Conservation (phyloP, 2,113 vertebrate genomes). For the Hippolais icterina region DNA sequence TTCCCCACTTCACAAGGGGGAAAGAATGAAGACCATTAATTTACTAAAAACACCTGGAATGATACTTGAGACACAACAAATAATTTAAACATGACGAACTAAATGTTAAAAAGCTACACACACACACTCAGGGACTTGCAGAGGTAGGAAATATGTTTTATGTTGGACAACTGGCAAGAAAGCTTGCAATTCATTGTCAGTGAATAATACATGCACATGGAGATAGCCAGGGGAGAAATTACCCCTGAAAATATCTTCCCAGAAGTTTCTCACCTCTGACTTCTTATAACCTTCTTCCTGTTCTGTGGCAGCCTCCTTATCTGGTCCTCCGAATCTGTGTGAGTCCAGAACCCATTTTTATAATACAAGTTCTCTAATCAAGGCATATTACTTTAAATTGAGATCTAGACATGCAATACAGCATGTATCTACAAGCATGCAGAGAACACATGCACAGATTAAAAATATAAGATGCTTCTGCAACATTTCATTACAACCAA, state of each 20-base stretch:
- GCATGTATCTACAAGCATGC: neutral
- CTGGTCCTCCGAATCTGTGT: neutral
- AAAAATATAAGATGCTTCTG: neutral
- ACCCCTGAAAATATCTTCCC: neutral
- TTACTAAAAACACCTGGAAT: neutral
- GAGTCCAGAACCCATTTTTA: neutral
- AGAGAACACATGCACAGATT: neutral
- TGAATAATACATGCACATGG: neutral
- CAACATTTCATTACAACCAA: neutral
- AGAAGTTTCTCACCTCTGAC: neutral
- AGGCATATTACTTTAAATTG: neutral
- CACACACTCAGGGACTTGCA: neutral
- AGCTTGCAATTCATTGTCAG: neutral
- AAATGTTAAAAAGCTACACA: neutral
- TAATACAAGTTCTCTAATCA: neutral
- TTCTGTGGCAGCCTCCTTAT: neutral
- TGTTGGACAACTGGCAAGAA: neutral
- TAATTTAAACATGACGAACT: neutral
- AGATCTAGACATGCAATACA: neutral
- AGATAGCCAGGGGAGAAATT: neutral
- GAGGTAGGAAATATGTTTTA: neutral
- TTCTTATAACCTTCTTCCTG: neutral
- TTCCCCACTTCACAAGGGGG: neutral
- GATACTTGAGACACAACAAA: neutral
- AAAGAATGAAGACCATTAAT: neutral